Evolutionary conservation across 2,888 invertebrate species (phyloP).

Genomic region (Agapostemon virescens): DNA sequence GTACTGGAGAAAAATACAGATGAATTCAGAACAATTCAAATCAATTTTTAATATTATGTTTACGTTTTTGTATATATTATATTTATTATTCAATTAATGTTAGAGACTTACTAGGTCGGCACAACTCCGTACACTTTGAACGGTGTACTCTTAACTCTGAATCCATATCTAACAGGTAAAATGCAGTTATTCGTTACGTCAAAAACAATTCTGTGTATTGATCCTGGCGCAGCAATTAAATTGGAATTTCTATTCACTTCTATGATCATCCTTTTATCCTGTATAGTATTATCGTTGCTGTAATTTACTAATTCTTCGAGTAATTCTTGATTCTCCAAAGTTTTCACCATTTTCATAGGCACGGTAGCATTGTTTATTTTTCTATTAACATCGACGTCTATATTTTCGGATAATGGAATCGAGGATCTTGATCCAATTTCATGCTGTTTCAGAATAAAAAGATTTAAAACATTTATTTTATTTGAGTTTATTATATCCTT

Average conservation of each 20-base stretch:
- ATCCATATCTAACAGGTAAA: conserved; percentile 82
- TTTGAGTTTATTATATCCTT: too few species aligned
- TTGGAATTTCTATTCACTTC: conserved; percentile 72
- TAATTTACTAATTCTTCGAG: conserved; percentile 63
- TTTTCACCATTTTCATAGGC: conserved; percentile 39
- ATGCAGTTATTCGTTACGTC: conserved; percentile 88
- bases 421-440: conserved; percentile 44
- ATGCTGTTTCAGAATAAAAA: conserved; percentile 20
- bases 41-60: neutral
- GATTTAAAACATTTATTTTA: too few species aligned
- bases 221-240: conserved; percentile 72
- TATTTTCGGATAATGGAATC: conserved; percentile 27
- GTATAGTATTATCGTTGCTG: conserved; percentile 46
- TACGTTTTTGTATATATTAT: neutral
- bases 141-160: conserved; percentile 84
- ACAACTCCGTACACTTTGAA: conserved; percentile 82
- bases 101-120: conserved; percentile 82
- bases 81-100: neutral
- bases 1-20: conserved; percentile 41
- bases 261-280: conserved; percentile 58
- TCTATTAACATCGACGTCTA: conserved; percentile 25
- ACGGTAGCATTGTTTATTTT: neutral
- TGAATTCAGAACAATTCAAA: neutral
- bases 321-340: conserved; percentile 53
- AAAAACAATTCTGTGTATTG: conserved; percentile 82